Evolutionary conservation across 2,888 invertebrate genomes (phyloP), one percentile per base, ranked within the genome.

Genomic region (Eutolmus rufibarbis): DNA sequence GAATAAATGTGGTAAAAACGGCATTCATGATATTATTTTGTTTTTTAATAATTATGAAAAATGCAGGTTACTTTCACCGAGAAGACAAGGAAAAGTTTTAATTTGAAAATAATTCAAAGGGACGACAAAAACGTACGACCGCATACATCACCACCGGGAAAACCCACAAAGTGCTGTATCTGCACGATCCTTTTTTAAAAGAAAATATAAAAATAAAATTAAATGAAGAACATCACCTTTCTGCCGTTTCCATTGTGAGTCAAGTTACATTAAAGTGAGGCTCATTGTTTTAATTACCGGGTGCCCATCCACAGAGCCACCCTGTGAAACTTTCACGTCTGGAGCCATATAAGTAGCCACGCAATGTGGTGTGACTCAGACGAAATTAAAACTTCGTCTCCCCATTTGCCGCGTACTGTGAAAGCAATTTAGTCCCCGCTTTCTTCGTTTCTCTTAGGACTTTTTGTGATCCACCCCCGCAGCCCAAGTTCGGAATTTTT

Each of bases 321-420:
- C 66, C 66, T 23, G 19, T 66, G 28, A 66, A 66, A 66, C 66
- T 66, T 66, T 28, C 12, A 9, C 66, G 28, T 14, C 66, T 23
- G 66, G 66, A 23, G 23, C 9, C 66, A 66, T 66, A 28, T 66
- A 66, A 23, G 66, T 66, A 66, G 66, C 78, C 78, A 78, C 78
- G 78, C 78, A 40, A 78, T 43, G 43, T 78, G 23, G 78, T 78
- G 78, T 78, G 78, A 78, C 40, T 23, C 43, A n/a, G 14, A 23
- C 43, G 37, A 78, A 78, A 78, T 78, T 78, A 78, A 78, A 78
- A 78, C 40, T 78, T 78, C 23, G 23, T 23, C 78, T 19, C 66
- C 66, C 66, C 28, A 19, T 28, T 28, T 28, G 28, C 43, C 5
- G 40, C 19, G 19, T 78, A n/a, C 43, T 43, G 43, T 43, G 43